A percentile compares a stretch with the other conserved stretches of the same genome.
phyloP scores from a whole-genome alignment of 2,113 vertebrate species.

The Grammomys dolichurus region DNA sequence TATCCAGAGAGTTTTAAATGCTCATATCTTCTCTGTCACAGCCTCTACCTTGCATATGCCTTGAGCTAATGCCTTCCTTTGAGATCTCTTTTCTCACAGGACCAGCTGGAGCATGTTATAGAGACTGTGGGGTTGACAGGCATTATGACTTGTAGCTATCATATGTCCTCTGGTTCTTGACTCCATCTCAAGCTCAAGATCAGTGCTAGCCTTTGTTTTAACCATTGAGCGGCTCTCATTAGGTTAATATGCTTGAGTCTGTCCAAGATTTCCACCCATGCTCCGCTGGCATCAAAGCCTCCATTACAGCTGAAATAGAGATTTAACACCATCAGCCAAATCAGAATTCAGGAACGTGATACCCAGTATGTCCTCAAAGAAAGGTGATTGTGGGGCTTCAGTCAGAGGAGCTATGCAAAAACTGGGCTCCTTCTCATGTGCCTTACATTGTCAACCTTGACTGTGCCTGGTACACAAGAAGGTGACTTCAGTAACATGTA shows the following conservation, averaged over 20 bases:
- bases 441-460: neutral
- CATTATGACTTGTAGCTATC: too few species aligned
- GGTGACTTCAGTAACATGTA: neutral
- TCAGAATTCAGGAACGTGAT: neutral
- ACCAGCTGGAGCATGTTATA: neutral
- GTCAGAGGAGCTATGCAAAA: neutral
- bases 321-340: neutral
- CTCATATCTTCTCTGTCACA: neutral
- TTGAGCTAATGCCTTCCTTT: neutral
- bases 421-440: rapidly evolving
- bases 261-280: neutral
- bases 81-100: neutral
- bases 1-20: neutral
- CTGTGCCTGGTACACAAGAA: neutral
- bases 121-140: neutral
- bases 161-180: neutral
- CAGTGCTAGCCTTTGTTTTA: neutral
- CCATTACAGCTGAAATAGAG: neutral
- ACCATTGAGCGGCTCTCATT: neutral
- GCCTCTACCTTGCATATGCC: neutral
- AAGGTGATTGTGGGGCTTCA: neutral
- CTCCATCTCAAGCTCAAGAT: neutral
- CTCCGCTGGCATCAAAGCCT: neutral
- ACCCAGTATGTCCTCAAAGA: neutral
- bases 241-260: neutral